Evolutionary conservation across 2,113 vertebrate genomes (phyloP).

Genomic region (Phylloscopus whistleri): DNA sequence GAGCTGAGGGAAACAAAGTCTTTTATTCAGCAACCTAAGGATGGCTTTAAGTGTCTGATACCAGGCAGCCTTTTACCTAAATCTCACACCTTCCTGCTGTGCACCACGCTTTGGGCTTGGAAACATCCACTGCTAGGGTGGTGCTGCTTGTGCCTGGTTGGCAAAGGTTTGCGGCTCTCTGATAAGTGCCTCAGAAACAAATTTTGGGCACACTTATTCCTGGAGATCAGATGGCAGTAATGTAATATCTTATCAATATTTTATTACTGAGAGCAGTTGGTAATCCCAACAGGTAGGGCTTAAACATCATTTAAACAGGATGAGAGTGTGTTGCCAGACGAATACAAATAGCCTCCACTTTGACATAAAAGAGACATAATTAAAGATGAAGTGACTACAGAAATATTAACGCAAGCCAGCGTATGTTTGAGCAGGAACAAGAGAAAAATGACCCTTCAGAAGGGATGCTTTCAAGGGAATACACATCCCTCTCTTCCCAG

Average conservation of each 20-base stretch:
- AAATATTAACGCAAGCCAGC: not conserved
- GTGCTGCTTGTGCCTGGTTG: not conserved
- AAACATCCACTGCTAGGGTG: not conserved
- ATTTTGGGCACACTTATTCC: not conserved
- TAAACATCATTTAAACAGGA: not conserved
- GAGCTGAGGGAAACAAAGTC: not conserved
- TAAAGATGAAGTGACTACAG: not conserved
- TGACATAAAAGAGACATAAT: not conserved
- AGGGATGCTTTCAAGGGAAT: not conserved
- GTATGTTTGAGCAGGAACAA: not conserved
- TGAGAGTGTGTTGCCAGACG: not conserved
- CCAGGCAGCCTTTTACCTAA: not conserved
- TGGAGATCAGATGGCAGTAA: not conserved
- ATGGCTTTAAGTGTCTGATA: not conserved
- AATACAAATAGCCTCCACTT: not conserved
- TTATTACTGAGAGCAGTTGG: not conserved
- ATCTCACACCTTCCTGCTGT: not conserved
- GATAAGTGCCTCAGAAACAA: not conserved
- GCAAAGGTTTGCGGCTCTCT: not conserved
- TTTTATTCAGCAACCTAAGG: not conserved
- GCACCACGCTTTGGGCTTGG: not conserved
- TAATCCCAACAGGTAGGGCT: conserved; percentile 28
- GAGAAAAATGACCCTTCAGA: not conserved
- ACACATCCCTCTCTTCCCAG: not conserved
- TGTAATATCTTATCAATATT: not conserved